Base-by-base conservation (phyloP, 92 coral and sea anemone genomes). In the Epizoanthus fatuus region DNA sequence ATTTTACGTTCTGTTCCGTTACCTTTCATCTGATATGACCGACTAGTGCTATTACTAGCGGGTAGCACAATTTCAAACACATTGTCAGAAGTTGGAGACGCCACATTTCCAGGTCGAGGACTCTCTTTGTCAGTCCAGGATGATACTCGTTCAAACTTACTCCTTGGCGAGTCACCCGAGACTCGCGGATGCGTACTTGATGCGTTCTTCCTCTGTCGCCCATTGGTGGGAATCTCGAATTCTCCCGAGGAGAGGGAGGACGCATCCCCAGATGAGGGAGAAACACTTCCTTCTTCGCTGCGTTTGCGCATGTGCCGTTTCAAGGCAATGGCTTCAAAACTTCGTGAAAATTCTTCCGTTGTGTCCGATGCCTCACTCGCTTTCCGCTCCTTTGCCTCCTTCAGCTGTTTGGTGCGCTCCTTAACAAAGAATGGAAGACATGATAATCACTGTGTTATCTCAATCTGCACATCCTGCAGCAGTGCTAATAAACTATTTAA, bases 171-270 rank as follows among this genome's bases (percentile, higher is more conserved):
- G n/a, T 77, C 70, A 42, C 14, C 15, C 10, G 72, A 37, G 40
- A 32, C 47, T 32, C 72, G 47, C 49, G 22, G 22, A 66, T 39
- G 45, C 38, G 40, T 25, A n/a, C 58, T 38, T 39, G 67, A 52
- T 44, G 71, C 5, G 8, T 47, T 32, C 19, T 54, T 54, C 14
- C 80, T 56, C 35, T 19, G 80, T 9, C 15, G 55, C 6, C 58
- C 80, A 35, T 15, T 38, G 32, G 20, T 75, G 39, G 56, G 70
- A 77, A 77, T 17, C 44, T 77, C 82, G 58, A 77, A 77, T 7
- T 77, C 82, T 22, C 82, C 82, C 6, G 82, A 77, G 12, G 82
- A 77, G 58, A 77, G 82, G 10, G 82, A 77, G 13, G 70, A 77
- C 59, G 71, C 57, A 19, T 62, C 82, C 7, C 69, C 82, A 19